Evolutionary conservation across 2,113 vertebrate species (phyloP), one percentile per base, ranked within the genome.

Genomic region (Oryzias celebensis): DNA sequence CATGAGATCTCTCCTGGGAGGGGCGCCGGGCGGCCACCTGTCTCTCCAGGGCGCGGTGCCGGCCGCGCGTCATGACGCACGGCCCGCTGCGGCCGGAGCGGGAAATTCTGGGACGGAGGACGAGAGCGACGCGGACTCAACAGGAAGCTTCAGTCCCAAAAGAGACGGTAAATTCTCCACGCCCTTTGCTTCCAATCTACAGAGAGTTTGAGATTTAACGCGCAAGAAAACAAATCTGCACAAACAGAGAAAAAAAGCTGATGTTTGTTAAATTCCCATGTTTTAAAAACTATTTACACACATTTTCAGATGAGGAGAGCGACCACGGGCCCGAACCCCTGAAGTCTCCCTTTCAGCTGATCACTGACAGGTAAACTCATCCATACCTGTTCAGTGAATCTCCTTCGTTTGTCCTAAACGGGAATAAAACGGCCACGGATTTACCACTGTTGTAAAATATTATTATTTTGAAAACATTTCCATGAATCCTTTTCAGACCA

Each of bases 1-100:
- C 46, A 92, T 99, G 92, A 92, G 96, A 59, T 98, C 97, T 52
- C 93, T 98, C 72, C 88, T 99, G 86, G 95, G 94, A 69, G 95
- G 94, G 44, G 93, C 95, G 65, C 85, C 92, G 15, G 82, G 89
- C 53, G 90, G 88, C 50, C 94, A 95, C 67, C 90, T 92, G 46
- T 91, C 94, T 46, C 92, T 93, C 0, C 92, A 93, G 63, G 90
- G 93, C 58, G 87, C 92, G 0, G 90, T 93, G 43, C 73, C 84
- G 51, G 88, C 92, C 53, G 81, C 70, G 77, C 86, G 83, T 71
- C 84, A 77, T 46, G 86, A 94, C 18, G 88, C 93, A 58, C 91
- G 91, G 7, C 45, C 41, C 3, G 51, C 63, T 10, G 84, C 91
- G 51, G 80, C 91, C 0, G 92, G 91, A 0, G 70, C 92, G 52